Evolutionary conservation across 2,113 vertebrate species (phyloP).

Genomic region (Panthera leo): DNA sequence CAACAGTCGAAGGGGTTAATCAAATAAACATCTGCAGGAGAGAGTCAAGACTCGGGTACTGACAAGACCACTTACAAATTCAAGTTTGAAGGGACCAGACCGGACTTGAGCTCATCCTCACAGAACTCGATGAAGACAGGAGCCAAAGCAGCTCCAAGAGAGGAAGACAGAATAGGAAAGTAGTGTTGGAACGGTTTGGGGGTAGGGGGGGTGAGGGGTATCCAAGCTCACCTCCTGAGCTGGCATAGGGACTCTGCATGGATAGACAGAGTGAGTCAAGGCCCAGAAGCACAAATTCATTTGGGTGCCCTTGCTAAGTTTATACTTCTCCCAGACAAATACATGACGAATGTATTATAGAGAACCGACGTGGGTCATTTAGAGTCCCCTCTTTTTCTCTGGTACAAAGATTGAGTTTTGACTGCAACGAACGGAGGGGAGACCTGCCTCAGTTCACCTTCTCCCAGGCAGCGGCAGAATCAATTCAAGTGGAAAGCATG

Average conservation of each 20-base stretch:
- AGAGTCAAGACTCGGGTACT: not conserved
- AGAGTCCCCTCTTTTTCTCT: not conserved
- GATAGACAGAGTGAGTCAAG: not conserved
- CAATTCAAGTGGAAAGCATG: not conserved
- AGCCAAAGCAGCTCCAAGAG: not conserved
- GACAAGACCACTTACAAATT: conserved; percentile 47
- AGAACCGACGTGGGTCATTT: not conserved
- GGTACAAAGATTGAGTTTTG: not conserved
- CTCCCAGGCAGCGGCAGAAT: not conserved
- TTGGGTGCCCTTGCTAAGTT: not conserved
- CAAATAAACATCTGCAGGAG: conserved; percentile 47
- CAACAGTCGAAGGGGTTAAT: conserved; percentile 29
- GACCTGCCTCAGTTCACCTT: not conserved
- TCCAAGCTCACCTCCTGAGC: not conserved
- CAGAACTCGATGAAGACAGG: not conserved
- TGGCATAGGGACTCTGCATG: not conserved
- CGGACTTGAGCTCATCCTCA: not conserved
- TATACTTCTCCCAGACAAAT: not conserved
- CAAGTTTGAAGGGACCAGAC: conserved; percentile 43
- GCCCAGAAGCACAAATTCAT: not conserved
- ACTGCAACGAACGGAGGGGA: not conserved
- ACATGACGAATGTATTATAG: not conserved
- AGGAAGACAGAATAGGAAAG: not conserved
- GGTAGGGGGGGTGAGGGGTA: too few relatives aligned
- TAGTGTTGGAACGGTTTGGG: rapidly evolving